These are phyloP conservation scores for Tetragnatha versicolor DNA, from an alignment of 1,140 invertebrate genomes.

Conservation along the genomic window DNA sequence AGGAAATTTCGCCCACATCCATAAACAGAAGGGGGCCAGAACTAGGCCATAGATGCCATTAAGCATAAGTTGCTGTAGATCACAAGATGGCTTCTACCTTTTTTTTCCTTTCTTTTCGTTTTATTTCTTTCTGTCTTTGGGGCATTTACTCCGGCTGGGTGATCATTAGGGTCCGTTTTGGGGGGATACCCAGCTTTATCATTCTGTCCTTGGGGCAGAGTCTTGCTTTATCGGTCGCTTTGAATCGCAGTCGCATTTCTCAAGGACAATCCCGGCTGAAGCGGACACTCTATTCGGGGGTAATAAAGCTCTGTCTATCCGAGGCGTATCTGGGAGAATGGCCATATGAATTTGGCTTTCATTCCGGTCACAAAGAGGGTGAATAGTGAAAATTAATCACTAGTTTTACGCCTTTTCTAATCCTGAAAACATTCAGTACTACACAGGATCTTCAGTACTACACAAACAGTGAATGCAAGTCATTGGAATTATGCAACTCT, in stretches of 20 bases:
- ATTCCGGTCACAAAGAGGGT: too few species aligned
- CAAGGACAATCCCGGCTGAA: not conserved
- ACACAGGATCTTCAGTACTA: too few species aligned
- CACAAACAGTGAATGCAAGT: too few species aligned
- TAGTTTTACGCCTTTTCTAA: too few species aligned
- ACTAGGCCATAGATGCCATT: slow-evolving; percentile 39
- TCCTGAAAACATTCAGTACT: too few species aligned
- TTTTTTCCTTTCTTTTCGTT: slow-evolving; percentile 11
- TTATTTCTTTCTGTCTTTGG: slow-evolving; percentile 1
- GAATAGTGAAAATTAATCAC: too few species aligned
- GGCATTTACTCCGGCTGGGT: slow-evolving; percentile 6
- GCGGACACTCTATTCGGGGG: not conserved
- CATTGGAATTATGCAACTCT: too few species aligned
- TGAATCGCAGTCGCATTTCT: not conserved
- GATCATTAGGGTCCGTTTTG: slow-evolving; percentile 15
- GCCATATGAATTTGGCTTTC: too few species aligned
- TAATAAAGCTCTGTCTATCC: not conserved
- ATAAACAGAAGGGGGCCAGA: slow-evolving; percentile 4
- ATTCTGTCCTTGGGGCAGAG: too few species aligned
- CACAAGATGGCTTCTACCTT: not conserved
- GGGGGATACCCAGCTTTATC: too few species aligned
- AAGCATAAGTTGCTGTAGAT: slow-evolving; percentile 37
- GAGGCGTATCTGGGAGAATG: too few species aligned
- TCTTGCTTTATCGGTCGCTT: slow-evolving; percentile 14
- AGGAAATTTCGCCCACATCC: slow-evolving; percentile 1